Percentiles rank a stretch among this genome's conserved stretches.
Evolutionary conservation across 2,888 invertebrate genomes (phyloP).

Genomic region (Dioctria rufipes): DNA sequence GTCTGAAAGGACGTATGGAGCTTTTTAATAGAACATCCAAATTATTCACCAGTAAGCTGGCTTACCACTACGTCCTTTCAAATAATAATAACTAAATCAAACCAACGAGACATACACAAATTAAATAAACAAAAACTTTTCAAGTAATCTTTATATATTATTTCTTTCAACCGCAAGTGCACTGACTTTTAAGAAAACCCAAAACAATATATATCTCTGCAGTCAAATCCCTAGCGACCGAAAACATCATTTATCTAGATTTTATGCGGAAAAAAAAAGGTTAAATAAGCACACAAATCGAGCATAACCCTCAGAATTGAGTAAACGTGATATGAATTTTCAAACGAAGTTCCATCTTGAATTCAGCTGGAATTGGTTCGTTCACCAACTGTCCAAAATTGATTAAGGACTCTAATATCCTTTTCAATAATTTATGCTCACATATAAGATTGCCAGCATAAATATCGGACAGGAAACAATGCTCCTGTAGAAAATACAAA

Average conservation of each 20-base stretch:
- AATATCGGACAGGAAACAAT: conserved; percentile 30
- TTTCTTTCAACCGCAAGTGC: too few relatives aligned
- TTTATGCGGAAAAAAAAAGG: conserved; percentile 23
- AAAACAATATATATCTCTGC: too few relatives aligned
- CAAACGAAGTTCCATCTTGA: conserved; percentile 21
- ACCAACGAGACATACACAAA: too few relatives aligned
- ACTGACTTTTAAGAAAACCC: too few relatives aligned
- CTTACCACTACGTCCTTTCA: too few relatives aligned
- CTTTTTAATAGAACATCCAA: too few relatives aligned
- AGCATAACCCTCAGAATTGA: not conserved
- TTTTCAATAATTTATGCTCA: conserved; percentile 39
- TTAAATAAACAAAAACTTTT: too few relatives aligned
- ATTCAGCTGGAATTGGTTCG: conserved; percentile 13
- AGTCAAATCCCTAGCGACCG: not conserved
- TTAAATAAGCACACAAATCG: conserved; percentile 41
- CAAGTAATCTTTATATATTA: too few relatives aligned
- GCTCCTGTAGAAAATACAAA: conserved; percentile 1
- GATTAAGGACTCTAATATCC: conserved; percentile 47
- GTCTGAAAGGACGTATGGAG: too few relatives aligned
- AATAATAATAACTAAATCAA: too few relatives aligned
- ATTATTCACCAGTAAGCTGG: too few relatives aligned
- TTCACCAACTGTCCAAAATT: conserved; percentile 38
- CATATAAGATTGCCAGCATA: conserved; percentile 31
- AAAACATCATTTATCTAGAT: conserved; percentile 37
- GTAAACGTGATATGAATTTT: conserved; percentile 25